Base-by-base conservation (phyloP, 2,797 vertebrate species). In the Acanthurus lineatus region DNA sequence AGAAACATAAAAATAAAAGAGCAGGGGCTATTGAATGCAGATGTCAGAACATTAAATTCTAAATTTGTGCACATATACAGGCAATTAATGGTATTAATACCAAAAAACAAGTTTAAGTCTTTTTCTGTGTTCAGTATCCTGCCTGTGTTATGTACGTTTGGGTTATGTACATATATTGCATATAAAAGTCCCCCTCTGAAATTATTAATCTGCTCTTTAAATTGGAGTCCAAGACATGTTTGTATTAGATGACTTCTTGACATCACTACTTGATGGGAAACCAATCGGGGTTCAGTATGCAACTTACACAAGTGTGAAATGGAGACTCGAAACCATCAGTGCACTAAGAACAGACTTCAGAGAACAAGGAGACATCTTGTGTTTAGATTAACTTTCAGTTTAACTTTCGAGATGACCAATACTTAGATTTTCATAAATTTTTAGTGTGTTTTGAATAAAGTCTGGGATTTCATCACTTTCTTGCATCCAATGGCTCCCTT, bases 21-120 rank as follows among this genome's bases (percentile, higher is more conserved):
- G 44, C 14, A 53, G 25, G 52, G 72, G 20, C 38, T 8, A 20
- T 16, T 20, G 22, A 69, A 77, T 59, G 51, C 38, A 83, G 66
- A 67, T 48, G 54, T 9, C 12, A 53, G 38, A 60, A 58, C 2
- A 64, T 17, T 0, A 63, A 42, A 15, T 15, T 7, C 15, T 20
- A 8, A 35, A 9, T 16, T 11, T 72, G 40, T 5, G 17, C 17
- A 44, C 5, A 61, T 51, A 49, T 14, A 45, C 20, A 45, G 28
- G 2, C 4, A 22, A 28, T 53, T 45, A 53, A 9, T 56, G 10
- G 38, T 35, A 3, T 42, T 42, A 42, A 9, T 12, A 42, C 40
- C 10, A 16, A 60, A 22, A 16, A 47, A 45, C 1, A 19, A 25
- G 40, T 54, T 12, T 7, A 11, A 42, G 19, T 3, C 11, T 20